Evolutionary conservation across 1,140 invertebrate genomes (phyloP), one percentile per base, ranked within the genome.

Genomic region (Drosophila tsacasi): DNA sequence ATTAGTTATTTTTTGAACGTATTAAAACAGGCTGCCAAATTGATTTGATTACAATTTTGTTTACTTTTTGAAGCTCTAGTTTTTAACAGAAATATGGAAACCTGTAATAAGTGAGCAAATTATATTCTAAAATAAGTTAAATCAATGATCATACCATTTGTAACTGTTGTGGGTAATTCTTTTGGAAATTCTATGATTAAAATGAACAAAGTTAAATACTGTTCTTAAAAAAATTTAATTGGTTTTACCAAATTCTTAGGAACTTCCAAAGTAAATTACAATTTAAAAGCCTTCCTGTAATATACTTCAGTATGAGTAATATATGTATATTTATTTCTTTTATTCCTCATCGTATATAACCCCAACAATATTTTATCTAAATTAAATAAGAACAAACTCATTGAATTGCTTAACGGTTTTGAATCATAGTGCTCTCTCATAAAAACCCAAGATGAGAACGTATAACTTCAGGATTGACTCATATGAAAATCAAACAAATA

Each of bases 381-480:
- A 42, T 30, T 21, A 23, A 21, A 40, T 8, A 27, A 13, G 7
- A 59, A 59, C 25, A 30, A 19, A 64, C 2, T 32, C n/a, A 27
- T 17, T 32, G 42, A 59, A 42, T 58, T 15, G 13, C 15, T 23
- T 27, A 23, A 37, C 21, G n/a, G 19, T 15, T 37, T 21, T 55
- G 62, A 65, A 23, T 61, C 62, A 64, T 42, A 35, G 4, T 15
- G 10, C 12, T 21, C 15, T 19, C 25, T 37, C n/a, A 57, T 21
- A 12, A 12, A 27, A 49, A 17, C 7, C 7, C 3, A 1, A 35
- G 47, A 27, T 44, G 62, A 30, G 13, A 27, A 15, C 4, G 9
- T 12, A 27, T 3, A 44, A 10, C 9, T 63, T 63, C 9, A 47
- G 37, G 37, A 69, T 35, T 63, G 63, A 66, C 55, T 59, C 63